Conservation (phyloP, 1,140 invertebrate genomes). For the Cardiocondyla obscurior region DNA sequence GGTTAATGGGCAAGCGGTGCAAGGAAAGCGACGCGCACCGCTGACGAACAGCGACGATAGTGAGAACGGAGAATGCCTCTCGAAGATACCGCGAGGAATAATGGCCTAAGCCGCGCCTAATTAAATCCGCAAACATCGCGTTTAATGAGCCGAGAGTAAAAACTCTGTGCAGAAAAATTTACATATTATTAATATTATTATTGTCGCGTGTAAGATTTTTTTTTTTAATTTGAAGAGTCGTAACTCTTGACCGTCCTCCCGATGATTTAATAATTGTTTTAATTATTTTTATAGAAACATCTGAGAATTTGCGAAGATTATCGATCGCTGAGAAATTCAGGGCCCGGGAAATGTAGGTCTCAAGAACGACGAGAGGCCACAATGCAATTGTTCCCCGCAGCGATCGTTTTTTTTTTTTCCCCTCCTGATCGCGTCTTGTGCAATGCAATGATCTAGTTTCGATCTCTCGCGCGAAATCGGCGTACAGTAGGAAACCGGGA, state of each 20-base stretch:
- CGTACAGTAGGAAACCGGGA: conserved; percentile 26
- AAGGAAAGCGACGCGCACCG: neutral
- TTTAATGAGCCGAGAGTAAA: neutral
- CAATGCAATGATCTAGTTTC: conserved; percentile 57
- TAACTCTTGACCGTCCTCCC: neutral
- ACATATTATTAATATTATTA: too few species aligned
- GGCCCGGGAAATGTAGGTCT: conserved; percentile 15
- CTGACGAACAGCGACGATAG: neutral
- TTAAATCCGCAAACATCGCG: neutral
- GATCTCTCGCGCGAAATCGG: conserved; percentile 36
- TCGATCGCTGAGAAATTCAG: conserved; percentile 1
- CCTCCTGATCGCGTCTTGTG: conserved; percentile 29
- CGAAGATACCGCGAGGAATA: neutral
- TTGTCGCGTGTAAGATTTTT: too few species aligned
- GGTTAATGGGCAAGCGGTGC: conserved; percentile 14
- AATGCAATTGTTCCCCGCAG: conserved; percentile 44
- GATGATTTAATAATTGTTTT: neutral
- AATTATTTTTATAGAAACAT: neutral
- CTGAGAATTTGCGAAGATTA: neutral
- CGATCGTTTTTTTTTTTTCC: conserved; percentile 34
- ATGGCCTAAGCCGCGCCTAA: neutral
- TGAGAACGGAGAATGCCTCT: neutral
- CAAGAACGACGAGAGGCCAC: conserved; percentile 12
- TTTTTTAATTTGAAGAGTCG: neutral
- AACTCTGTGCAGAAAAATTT: neutral